Evolutionary conservation across 1,140 invertebrate genomes (phyloP), one percentile per base, ranked within the genome.

Genomic region (Papilio helenus): DNA sequence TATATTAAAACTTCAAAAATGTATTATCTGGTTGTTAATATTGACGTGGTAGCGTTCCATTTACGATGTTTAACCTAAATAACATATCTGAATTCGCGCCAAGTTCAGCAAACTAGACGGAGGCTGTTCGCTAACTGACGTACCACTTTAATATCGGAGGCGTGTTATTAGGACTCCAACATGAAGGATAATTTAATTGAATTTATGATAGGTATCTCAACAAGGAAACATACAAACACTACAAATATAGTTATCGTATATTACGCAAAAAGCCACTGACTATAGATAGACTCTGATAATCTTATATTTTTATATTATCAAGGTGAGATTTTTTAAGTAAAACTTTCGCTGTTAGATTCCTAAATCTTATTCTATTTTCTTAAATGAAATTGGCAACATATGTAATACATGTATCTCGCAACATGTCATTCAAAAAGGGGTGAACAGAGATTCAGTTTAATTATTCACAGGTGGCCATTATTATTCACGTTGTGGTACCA

Each of bases 41-140:
- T 29, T 34, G 61, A 29, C 14, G 61, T 29, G 61, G 4, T 9
- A 61, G 10, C 20, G 58, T 61, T 61, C n/a, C 58, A 34, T 68
- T 68, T 68, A 68, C 61, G 61, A 68, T 68, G 61, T 68, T 29
- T 68, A 68, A 68, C 61, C 61, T 29, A 68, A 68, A 68, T 68
- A 68, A 68, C 16, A 68, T 26, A 68, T 68, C 61, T 68, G 61
- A 68, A 68, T 34, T 68, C 61, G 61, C 61, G 61, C 61, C 61
- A 68, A 68, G 61, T 68, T 68, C 26, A 26, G 61, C 61, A 29
- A 68, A 68, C 61, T 68, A 68, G 14, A n/a, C 61, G 14, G 61
- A 26, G 20, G 12, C 9, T 10, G 58, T 12, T 20, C 26, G 58
- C 58, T n/a, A 61, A 68, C 61, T 68, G 61, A 68, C 26, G 61